A percentile compares a stretch with the other conserved stretches of the same genome.
Evolutionary conservation across 2,797 vertebrate genomes (phyloP).

Genomic region (Phrynocephalus vlangalii): DNA sequence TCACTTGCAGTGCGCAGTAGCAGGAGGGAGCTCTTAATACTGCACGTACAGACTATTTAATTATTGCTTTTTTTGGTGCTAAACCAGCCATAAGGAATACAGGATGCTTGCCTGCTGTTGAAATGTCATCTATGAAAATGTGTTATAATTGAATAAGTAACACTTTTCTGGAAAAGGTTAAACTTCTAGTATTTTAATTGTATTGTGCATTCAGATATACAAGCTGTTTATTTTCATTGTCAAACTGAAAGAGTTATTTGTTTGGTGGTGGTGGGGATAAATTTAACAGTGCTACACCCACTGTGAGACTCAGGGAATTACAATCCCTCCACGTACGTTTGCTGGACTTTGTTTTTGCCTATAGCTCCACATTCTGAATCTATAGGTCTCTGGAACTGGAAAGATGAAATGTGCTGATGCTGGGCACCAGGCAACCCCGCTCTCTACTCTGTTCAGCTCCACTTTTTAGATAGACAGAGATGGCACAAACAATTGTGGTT

Average conservation of each 20-base stretch:
- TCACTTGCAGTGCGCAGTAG: background rate
- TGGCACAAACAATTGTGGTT: too few species aligned
- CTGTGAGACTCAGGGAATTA: too few species aligned
- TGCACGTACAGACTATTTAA: background rate
- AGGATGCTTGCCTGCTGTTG: background rate
- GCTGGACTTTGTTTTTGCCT: too few species aligned
- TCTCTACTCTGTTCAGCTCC: too few species aligned
- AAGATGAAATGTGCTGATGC: background rate
- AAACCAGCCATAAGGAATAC: background rate
- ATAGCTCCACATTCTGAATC: background rate
- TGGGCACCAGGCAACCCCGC: too few species aligned
- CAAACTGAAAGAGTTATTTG: constrained; percentile 33
- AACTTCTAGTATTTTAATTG: constrained; percentile 30
- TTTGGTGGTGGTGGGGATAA: too few species aligned
- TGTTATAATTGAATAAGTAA: constrained; percentile 42
- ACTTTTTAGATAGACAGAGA: too few species aligned
- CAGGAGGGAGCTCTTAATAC: accelerated
- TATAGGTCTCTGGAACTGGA: constrained; percentile 30
- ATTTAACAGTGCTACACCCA: too few species aligned
- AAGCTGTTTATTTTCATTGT: constrained; percentile 45
- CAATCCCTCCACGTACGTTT: too few species aligned
- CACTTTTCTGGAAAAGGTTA: constrained; percentile 60
- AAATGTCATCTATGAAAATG: constrained; percentile 47
- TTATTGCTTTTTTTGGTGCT: background rate
- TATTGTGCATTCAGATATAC: constrained; percentile 41